Conservation (phyloP, 2,888 invertebrate genomes). For the Cephus rjabovi region DNA sequence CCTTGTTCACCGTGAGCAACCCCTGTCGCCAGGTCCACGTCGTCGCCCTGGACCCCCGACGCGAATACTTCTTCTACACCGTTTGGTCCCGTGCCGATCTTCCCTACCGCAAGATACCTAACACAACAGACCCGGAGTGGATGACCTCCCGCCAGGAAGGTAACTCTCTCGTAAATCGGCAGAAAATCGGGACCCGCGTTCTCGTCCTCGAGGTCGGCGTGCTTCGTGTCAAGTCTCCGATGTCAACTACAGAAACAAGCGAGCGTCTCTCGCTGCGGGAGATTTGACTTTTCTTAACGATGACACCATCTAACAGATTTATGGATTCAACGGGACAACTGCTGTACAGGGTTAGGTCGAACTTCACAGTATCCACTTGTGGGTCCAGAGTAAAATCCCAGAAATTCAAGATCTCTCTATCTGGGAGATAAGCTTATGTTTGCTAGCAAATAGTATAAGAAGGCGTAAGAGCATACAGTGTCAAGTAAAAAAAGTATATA, state of each 20-base stretch:
- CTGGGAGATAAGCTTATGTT: background rate
- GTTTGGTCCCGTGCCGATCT: background rate
- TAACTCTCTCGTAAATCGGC: conserved; percentile 29
- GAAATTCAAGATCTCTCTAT: background rate
- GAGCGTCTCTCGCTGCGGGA: conserved; percentile 38
- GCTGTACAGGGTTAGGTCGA: background rate
- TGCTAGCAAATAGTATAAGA: background rate
- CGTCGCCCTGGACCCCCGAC: conserved; percentile 20
- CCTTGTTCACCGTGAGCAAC: background rate
- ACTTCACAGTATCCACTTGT: background rate
- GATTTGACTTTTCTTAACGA: conserved; percentile 15
- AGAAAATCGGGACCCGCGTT: conserved; percentile 2
- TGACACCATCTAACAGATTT: conserved; percentile 26
- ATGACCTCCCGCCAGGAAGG: conserved; percentile 16
- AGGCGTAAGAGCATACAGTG: background rate
- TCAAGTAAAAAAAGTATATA: background rate
- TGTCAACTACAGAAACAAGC: conserved; percentile 34
- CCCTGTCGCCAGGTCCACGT: background rate
- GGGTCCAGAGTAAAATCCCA: no score
- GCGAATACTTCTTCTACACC: background rate
- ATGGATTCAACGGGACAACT: conserved; percentile 33
- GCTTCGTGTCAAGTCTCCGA: conserved; percentile 44
- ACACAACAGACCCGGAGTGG: conserved; percentile 12
- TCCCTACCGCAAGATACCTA: background rate
- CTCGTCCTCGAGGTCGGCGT: conserved; percentile 35